A percentile compares a stretch with the other conserved stretches of the same genome.
Conservation (phyloP, 2,888 invertebrate genomes). For the Apodemia mormo region DNA sequence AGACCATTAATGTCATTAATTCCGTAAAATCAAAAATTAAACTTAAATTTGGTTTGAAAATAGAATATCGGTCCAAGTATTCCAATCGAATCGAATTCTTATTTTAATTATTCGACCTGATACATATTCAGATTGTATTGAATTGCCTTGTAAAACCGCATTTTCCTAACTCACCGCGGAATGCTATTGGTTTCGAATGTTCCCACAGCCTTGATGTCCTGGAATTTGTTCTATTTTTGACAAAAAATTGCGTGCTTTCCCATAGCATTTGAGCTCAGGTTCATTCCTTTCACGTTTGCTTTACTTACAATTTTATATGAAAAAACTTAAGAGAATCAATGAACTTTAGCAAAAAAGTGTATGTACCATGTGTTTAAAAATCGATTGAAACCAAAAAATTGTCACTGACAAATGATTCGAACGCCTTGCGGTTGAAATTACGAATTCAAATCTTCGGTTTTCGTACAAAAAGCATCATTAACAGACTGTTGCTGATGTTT, state of each 20-base stretch:
- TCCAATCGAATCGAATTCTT: constrained; percentile 39
- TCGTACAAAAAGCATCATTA: constrained; percentile 80
- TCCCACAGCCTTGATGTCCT: constrained; percentile 72
- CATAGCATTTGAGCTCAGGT: constrained; percentile 51
- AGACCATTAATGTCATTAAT: constrained; percentile 18
- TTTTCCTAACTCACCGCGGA: constrained; percentile 63
- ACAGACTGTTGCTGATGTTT: constrained; percentile 73
- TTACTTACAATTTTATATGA: background rate
- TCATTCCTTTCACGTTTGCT: constrained; percentile 21
- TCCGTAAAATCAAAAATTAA: constrained; percentile 20
- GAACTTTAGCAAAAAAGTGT: constrained; percentile 52
- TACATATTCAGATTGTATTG: constrained; percentile 68
- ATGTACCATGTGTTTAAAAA: constrained; percentile 79
- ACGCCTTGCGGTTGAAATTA: constrained; percentile 80
- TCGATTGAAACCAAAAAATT: constrained; percentile 81
- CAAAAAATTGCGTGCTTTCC: constrained; percentile 76
- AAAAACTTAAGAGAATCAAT: constrained; percentile 26
- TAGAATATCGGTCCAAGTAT: constrained; percentile 56
- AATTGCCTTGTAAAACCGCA: constrained; percentile 62
- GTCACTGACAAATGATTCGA: constrained; percentile 82
- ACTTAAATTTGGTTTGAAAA: constrained; percentile 17
- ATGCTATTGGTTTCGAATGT: constrained; percentile 63
- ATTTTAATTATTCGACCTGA: constrained; percentile 67
- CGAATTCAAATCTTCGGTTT: constrained; percentile 80
- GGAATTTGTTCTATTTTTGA: constrained; percentile 46